phyloP scores from a whole-genome alignment of 2,888 invertebrate genomes.

The Alviniconcha strummeri region DNA sequence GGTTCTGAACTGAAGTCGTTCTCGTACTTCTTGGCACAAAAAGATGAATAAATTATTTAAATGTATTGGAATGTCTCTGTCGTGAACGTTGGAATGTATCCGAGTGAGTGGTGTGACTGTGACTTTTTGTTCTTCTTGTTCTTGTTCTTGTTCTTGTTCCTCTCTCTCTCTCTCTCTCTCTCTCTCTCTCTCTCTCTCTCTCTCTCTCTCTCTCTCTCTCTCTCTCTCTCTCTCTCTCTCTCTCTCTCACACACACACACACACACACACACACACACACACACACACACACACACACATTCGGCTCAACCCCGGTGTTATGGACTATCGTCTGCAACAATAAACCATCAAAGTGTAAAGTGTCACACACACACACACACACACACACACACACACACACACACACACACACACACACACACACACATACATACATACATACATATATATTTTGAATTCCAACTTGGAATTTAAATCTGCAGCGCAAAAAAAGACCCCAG shows the following conservation, averaged over 20 bases:
- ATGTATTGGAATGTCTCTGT: background rate
- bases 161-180: constrained; percentile 2
- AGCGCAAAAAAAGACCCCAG: too few relatives aligned
- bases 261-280: constrained; percentile 3
- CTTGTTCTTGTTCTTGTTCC: background rate
- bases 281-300: constrained; percentile 4
- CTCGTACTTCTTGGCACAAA: constrained; percentile 11
- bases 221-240: background rate
- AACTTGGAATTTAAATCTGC: too few relatives aligned
- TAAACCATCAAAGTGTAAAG: too few relatives aligned
- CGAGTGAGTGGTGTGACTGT: background rate
- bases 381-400: too few relatives aligned
- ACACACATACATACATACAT: too few relatives aligned
- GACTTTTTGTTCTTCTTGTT: background rate
- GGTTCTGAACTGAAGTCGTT: background rate
- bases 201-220: background rate
- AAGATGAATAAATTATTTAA: constrained; percentile 13
- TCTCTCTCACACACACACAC: background rate
- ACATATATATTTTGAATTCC: too few relatives aligned
- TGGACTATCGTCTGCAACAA: too few relatives aligned
- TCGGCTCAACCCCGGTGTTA: too few relatives aligned
- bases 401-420: too few relatives aligned
- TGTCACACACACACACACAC: too few relatives aligned
- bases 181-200: background rate
- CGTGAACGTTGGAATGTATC: background rate